Evolutionary conservation across 1,140 invertebrate species (phyloP), one percentile per base, ranked within the genome.

Genomic region (Sinonovacula constricta): DNA sequence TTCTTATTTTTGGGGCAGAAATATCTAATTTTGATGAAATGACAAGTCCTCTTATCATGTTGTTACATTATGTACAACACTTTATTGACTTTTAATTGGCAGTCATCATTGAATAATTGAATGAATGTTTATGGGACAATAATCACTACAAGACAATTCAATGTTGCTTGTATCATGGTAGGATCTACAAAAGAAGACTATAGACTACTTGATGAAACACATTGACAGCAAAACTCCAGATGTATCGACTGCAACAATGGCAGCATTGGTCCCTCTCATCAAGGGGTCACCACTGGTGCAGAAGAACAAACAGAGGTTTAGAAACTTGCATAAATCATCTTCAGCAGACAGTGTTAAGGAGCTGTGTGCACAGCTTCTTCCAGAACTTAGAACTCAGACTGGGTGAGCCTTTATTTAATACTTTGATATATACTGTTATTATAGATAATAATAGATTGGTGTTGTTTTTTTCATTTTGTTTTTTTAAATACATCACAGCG

Each of bases 141-240:
- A n/a, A n/a, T 4, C 15, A 18, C 18, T 63, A 63, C 1, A 33
- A n/a, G 26, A 30, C n/a, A 34, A 63, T 5, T 2, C 18, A 2
- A 33, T 33, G 36, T 18, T 33, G 10, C 51, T 67, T 36, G 33
- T 33, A 36, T 45, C 34, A 2, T 57, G 49, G 30, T 22, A 67
- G 72, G 63, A 76, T 3, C 28, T 57, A 14, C 49, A 15, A 36
- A 31, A 66, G n/a, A 54, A 18, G 22, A 24, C 22, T 7, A 18
- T 57, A 1, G 72, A 76, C 0, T 76, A 66, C 28, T 15, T 76
- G 3, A 57, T 67, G 63, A 76, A 67, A 30, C 51, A 54, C 67
- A n/a, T 39, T 4, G 71, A 66, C 53, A 66, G 24, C 36, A 67
- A 45, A 22, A 24, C 30, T 18, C 49, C 39, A 15, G 45, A 49